Evolutionary conservation across 1,140 invertebrate genomes (phyloP), one percentile per base, ranked within the genome.

Genomic region (Palaemon carinicauda): DNA sequence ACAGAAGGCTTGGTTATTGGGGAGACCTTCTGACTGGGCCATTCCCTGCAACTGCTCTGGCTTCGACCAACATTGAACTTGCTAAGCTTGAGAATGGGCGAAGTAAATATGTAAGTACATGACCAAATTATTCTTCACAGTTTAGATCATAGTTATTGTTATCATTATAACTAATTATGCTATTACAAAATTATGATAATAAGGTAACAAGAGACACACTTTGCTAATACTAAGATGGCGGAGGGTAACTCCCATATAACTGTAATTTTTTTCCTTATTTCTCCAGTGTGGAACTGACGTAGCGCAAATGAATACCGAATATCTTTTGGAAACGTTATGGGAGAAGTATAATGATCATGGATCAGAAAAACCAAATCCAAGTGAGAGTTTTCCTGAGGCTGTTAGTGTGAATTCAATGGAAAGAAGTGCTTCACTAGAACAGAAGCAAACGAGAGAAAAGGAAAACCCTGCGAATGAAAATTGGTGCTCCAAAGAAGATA

Each of bases 21-120:
- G 82, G 82, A 19, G 82, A 85, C 82, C 24, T 85, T 21, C 73
- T 85, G 4, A 69, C 74, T 4, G 82, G 82, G 7, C 82, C 82
- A 17, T 85, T 85, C 53, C 82, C 82, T 15, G 82, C 75, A 10
- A 74, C 78, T n/a, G 75, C 82, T 56, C 82, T 85, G 15, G 82
- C 82, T 56, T 52, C 82, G 7, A 29, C 54, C 31, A 51, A 60
- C 75, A 14, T 29, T 3, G 29, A 31, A 17, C 41, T 78, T n/a
- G 27, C 24, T 1, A 79, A 69, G 21, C n/a, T 50, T 3, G 33
- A 78, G 31, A 69, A 79, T 27, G 71, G 74, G 15, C 29, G 24
- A 27, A 85, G n/a, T 56, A 53, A 31, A 65, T 78, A 79, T 71
- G 82, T 85, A 65, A 78, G 80, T 14, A 27, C n/a, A n/a, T n/a